A percentile compares a stretch with the other conserved stretches of the same genome.
These are phyloP conservation scores for Mionectes macconnelli DNA, from an alignment of 2,113 vertebrate genomes.

Conservation along the genomic window DNA sequence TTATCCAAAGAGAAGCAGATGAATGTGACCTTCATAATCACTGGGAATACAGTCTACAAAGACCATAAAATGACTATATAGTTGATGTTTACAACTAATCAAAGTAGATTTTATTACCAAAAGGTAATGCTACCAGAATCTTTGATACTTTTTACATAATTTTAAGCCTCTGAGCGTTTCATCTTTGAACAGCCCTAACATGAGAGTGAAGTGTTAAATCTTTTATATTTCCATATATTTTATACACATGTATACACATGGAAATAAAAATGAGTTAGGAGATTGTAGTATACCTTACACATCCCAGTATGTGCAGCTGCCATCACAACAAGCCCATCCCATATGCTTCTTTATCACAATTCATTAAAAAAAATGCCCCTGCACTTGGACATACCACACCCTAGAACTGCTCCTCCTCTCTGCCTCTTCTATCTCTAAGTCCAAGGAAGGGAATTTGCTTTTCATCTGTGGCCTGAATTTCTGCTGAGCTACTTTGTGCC, in stretches of 20 bases:
- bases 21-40: background rate
- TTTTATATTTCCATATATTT: slow-evolving; percentile 6
- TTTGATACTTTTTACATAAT: background rate
- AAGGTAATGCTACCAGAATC: background rate
- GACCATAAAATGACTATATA: background rate
- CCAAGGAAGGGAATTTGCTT: background rate
- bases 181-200: background rate
- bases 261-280: background rate
- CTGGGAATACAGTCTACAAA: background rate
- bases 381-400: background rate
- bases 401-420: background rate
- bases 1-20: slow-evolving; percentile 42
- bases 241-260: background rate
- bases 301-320: background rate
- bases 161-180: background rate
- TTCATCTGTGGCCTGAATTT: background rate
- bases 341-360: background rate
- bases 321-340: background rate
- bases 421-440: background rate
- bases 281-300: background rate
- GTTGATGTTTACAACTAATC: background rate
- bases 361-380: background rate
- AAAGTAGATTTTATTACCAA: background rate
- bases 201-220: background rate
- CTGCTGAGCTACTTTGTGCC: background rate